These are phyloP conservation scores for Intellagama lesueurii DNA, from an alignment of 2,797 vertebrate species.

Conservation along the genomic window DNA sequence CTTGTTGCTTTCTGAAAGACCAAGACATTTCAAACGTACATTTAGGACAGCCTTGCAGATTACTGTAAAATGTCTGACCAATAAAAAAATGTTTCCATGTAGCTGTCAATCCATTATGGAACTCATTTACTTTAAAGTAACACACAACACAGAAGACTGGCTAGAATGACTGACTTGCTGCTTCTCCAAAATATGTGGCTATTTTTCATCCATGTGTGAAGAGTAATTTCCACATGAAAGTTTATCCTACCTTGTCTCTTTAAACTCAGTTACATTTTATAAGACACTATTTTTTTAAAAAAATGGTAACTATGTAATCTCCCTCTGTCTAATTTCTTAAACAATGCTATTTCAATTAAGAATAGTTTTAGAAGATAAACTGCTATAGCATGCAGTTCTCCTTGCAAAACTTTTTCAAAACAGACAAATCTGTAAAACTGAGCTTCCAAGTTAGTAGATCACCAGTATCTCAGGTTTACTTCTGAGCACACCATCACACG, in stretches of 20 bases:
- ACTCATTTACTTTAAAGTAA: background rate
- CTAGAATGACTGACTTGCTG: background rate
- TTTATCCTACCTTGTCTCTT: background rate
- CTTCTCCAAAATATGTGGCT: background rate
- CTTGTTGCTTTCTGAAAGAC: background rate
- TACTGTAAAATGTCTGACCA: background rate
- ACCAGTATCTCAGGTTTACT: background rate
- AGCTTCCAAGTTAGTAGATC: background rate
- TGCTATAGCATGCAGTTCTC: too few relatives aligned
- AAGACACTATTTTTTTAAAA: background rate
- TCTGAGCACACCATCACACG: background rate
- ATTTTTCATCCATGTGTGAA: background rate
- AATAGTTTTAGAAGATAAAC: too few relatives aligned
- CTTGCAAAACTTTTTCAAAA: background rate
- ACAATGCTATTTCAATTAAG: too few relatives aligned
- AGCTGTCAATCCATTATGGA: background rate
- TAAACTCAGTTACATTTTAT: background rate
- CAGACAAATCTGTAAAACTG: background rate
- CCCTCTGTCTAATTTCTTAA: too few relatives aligned
- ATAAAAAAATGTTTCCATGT: background rate
- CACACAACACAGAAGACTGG: background rate
- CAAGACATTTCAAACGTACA: background rate
- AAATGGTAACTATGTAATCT: too few relatives aligned
- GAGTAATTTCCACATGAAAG: background rate
- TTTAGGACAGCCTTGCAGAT: background rate